Evolutionary conservation across 2,888 invertebrate genomes (phyloP), one percentile per base, ranked within the genome.

Genomic region (Mesorhabditis belari): DNA sequence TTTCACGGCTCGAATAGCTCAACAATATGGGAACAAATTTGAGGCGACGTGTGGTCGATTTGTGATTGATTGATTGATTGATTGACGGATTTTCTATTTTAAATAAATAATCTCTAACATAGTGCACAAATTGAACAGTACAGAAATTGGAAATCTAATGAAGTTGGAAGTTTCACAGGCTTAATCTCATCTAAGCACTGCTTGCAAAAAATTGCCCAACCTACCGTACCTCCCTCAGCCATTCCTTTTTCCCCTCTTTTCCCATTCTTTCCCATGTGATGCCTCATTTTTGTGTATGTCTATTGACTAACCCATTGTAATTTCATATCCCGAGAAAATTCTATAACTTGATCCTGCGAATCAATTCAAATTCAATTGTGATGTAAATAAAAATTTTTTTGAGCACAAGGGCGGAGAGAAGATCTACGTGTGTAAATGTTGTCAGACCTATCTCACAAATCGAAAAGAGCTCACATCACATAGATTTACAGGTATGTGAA

Each of bases 401-500:
- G 44, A 35, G 12, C 44, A 35, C n/a, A 35, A 35, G 44, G 44
- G 44, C 12, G 44, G 44, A 9, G 12, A 17, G 44, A 9, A n/a
- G 44, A 17, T 17, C 44, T 9, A 17, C 55, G 54, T 53, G 1
- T 67, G 67, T 35, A 35, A 23, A 51, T 24, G 21, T 5, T 67
- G 67, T 49, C 24, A 29, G 5, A 59, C 61, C 3, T 67, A 61
- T 28, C 49, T 67, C 44, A 64, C 67, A 4, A 62, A 55, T 5
- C 23, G 35, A 2, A 52, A 49, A 3, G 58, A 64, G 26, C 6
- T 64, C 49, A 62, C 64, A 1, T 64, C 62, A 49, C 58, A 55
- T 21, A 52, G 62, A 49, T 67, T 67, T 54, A 67, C 25, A 21
- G 64, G 67, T 67, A 51, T 58, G 55, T 25, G 2, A n/a, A n/a